Percentiles rank a stretch among this genome's conserved stretches.
Conservation (phyloP, 35 echinoderm and acorn worm species). For the Strongylocentrotus purpuratus region DNA sequence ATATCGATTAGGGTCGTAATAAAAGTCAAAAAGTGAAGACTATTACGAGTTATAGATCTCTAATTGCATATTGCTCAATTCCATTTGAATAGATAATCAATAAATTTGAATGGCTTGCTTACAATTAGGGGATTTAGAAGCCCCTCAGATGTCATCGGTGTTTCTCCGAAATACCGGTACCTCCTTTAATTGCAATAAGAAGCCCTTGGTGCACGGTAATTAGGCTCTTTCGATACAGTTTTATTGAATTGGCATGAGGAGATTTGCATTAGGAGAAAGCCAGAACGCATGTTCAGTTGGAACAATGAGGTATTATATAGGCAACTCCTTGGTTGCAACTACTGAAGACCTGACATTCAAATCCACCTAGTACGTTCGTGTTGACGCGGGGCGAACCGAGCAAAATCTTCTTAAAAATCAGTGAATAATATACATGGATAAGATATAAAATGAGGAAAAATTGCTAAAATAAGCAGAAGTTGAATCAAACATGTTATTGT, state of each 20-base stretch:
- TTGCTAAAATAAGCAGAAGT: neutral
- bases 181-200: neutral
- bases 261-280: neutral
- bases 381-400: neutral
- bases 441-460: neutral
- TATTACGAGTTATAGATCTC: neutral
- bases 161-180: neutral
- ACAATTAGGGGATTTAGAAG: neutral
- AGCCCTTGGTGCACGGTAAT: neutral
- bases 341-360: too few relatives aligned
- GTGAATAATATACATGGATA: neutral
- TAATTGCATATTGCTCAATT: neutral
- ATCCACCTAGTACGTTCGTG: neutral
- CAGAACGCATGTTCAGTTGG: neutral
- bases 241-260: neutral
- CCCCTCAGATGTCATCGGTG: neutral
- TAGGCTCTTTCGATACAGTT: neutral
- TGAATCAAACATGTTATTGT: too few relatives aligned
- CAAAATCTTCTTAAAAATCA: neutral
- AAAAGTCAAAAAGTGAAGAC: neutral
- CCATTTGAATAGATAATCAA: neutral
- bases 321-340: neutral
- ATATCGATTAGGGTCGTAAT: neutral
- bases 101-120: neutral
- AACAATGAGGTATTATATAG: neutral